Conservation (phyloP, 2,888 invertebrate genomes). For the Schizotus pectinicornis region DNA sequence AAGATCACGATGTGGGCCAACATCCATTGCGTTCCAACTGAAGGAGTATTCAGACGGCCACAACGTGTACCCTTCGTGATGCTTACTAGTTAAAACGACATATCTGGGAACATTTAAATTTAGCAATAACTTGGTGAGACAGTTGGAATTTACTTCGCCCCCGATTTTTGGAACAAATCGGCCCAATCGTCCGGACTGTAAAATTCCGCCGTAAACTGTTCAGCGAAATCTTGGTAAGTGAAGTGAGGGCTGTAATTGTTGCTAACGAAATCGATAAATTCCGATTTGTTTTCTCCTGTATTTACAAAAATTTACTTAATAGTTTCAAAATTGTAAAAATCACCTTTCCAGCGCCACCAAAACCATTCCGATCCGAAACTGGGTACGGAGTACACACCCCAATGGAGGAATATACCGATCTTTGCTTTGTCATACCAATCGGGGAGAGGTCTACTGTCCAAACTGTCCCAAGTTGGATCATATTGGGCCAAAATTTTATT, state of each 20-base stretch:
- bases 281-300: slow-evolving; percentile 7
- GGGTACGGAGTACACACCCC: slow-evolving; percentile 93
- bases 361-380: slow-evolving; percentile 92
- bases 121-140: not conserved
- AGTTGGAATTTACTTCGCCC: slow-evolving; percentile 73
- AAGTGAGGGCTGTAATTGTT: slow-evolving; percentile 83
- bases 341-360: slow-evolving; percentile 84
- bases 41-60: slow-evolving; percentile 85
- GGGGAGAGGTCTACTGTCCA: slow-evolving; percentile 84
- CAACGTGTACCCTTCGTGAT: slow-evolving; percentile 85
- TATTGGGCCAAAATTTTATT: slow-evolving; percentile 54
- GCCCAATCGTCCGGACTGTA: slow-evolving; percentile 88
- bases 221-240: slow-evolving; percentile 91
- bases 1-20: slow-evolving; percentile 48
- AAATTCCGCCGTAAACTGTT: slow-evolving; percentile 87
- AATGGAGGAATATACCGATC: slow-evolving; percentile 91
- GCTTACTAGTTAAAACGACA: slow-evolving; percentile 84
- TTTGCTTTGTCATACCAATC: slow-evolving; percentile 90
- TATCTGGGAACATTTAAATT: slow-evolving; percentile 63
- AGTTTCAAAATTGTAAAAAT: slow-evolving; percentile 27
- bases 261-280: slow-evolving; percentile 69
- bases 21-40: slow-evolving; percentile 76
- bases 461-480: slow-evolving; percentile 80
- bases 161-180: slow-evolving; percentile 78
- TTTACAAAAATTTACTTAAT: not conserved